Conservation (phyloP, 2,113 vertebrate species). For the Mormyrus lacerda region DNA sequence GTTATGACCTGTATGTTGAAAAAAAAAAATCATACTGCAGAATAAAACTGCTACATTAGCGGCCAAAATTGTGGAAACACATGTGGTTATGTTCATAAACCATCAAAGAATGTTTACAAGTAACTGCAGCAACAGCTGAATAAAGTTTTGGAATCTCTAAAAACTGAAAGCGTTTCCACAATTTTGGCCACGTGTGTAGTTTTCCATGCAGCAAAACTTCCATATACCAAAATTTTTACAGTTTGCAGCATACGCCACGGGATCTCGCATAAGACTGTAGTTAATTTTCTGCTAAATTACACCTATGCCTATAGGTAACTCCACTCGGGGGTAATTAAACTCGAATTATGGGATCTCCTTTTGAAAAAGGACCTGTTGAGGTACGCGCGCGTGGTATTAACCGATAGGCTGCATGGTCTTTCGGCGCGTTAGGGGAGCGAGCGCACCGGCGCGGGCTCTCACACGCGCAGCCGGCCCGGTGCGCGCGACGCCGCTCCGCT, state of each 20-base stretch:
- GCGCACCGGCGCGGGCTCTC: neutral
- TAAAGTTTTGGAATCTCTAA: too few relatives aligned
- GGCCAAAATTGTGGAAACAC: too few relatives aligned
- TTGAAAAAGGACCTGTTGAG: slow-evolving; percentile 11
- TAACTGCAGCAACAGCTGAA: too few relatives aligned
- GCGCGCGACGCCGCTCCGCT: slow-evolving; percentile 13
- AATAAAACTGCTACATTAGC: neutral
- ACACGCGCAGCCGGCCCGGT: neutral
- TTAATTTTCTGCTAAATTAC: neutral
- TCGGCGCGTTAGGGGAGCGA: neutral
- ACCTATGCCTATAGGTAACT: neutral
- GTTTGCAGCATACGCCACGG: neutral
- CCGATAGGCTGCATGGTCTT: neutral
- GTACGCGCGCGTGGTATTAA: neutral
- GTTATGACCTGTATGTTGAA: neutral
- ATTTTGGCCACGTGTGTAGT: too few relatives aligned
- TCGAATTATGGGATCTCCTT: neutral
- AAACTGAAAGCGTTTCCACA: too few relatives aligned
- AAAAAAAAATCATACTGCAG: neutral
- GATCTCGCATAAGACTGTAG: neutral
- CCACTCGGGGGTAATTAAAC: neutral
- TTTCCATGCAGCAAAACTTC: neutral
- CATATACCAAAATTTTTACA: neutral
- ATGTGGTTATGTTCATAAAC: too few relatives aligned
- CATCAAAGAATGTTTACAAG: too few relatives aligned